Conservation (phyloP, 2,113 vertebrate species). For the Enhydra lutris region DNA sequence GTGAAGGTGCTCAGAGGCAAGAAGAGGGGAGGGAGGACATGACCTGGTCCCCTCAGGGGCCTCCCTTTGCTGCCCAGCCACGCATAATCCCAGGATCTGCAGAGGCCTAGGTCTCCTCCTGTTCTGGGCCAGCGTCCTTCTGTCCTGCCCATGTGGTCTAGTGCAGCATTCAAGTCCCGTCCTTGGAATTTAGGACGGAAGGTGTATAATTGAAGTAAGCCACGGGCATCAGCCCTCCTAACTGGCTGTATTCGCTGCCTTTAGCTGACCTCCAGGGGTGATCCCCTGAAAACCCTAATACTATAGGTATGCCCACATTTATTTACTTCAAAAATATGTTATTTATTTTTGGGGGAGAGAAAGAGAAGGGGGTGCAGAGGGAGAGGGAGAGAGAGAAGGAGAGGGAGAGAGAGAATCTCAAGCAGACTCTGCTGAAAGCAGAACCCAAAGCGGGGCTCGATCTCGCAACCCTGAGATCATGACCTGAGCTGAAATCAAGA, state of each 20-base stretch:
- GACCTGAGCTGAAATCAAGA: background rate
- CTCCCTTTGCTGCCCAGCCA: background rate
- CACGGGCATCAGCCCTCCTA: background rate
- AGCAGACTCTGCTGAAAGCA: background rate
- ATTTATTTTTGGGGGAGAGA: background rate
- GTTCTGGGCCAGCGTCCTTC: background rate
- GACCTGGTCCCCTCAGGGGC: background rate
- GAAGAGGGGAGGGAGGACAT: rapidly evolving
- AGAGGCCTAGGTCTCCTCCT: background rate
- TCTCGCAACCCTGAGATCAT: background rate
- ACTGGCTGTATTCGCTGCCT: background rate
- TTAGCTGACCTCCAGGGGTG: background rate
- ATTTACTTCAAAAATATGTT: background rate
- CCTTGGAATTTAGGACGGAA: background rate
- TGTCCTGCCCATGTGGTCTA: background rate
- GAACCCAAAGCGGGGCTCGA: background rate
- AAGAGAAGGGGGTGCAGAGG: background rate
- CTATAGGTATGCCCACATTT: background rate
- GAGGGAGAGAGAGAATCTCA: background rate
- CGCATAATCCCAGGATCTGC: background rate
- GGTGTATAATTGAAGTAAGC: background rate
- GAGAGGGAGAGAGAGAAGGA: background rate
- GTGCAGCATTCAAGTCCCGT: background rate
- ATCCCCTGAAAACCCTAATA: background rate
- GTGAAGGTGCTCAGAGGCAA: background rate